Base-by-base conservation (phyloP, 2,888 invertebrate species). In the Dyspetes luteomarginatus region DNA sequence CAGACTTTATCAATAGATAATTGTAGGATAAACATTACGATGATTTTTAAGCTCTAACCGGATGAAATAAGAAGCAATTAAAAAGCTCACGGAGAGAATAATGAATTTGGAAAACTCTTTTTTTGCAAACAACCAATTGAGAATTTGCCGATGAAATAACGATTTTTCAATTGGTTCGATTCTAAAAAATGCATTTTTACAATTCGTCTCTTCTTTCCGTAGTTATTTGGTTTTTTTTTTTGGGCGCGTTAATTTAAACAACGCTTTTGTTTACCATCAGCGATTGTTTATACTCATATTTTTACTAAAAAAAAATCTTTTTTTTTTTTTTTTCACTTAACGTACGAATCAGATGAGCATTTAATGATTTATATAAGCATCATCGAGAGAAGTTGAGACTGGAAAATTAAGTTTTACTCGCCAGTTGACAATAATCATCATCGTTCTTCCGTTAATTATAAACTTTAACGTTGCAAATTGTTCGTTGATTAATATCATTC, bases 381-480 rank as follows among this genome's bases (percentile, higher is more conserved):
- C 26, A 17, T 55, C 41, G 55, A 68, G 68, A 68, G 41, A 68
- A 43, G 17, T 26, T 55, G 41, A 55, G 68, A 68, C 55, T 68
- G 55, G 17, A 55, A 36, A 36, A 24, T 68, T 55, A 30, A 41
- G 50, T 68, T 62, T 43, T 24, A 69, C 48, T 64, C 52, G 36
- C 17, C 19, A 5, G 26, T 65, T 19, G 15, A 30, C 26, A 45
- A 22, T 45, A 12, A 30, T 45, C 15, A 50, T 50, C 30, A 41
- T 69, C 64, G 55, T 65, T 69, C 41, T 79, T 79, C 56, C 68
- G 78, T 79, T 74, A 69, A 48, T 74, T 64, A 36, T 69, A 56
- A 67, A 41, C 17, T 12, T 36, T 65, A 24, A 36, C 15, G 17
- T 15, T 58, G 17, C 4, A 48, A 30, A 64, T n/a, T 17, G 12